Percentiles rank a stretch among this genome's conserved stretches.
phyloP scores from a whole-genome alignment of 2,113 vertebrate genomes.

The Ia io region DNA sequence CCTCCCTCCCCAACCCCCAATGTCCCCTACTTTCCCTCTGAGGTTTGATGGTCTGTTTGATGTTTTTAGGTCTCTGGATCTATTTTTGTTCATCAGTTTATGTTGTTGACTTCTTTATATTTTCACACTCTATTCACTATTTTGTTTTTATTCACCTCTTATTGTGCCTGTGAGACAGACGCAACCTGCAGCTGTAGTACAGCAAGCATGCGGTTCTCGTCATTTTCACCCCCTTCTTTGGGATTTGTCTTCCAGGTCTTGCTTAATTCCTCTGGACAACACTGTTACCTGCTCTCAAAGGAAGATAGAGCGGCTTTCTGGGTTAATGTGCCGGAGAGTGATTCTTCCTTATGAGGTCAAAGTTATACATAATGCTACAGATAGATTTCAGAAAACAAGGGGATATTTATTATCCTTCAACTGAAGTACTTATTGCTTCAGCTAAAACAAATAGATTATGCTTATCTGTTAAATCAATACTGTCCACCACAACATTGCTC shows the following conservation, averaged over 20 bases:
- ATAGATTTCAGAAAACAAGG: slow-evolving; percentile 37
- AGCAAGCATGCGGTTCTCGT: background rate
- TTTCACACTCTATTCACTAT: background rate
- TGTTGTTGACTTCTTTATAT: background rate
- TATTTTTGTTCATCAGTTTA: too few species aligned
- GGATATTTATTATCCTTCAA: slow-evolving; percentile 21
- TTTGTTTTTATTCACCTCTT: background rate
- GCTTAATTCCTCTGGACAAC: background rate
- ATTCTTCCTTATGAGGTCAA: background rate
- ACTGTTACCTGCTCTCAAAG: background rate
- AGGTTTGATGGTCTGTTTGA: too few species aligned
- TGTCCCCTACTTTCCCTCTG: too few species aligned
- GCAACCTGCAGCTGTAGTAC: background rate
- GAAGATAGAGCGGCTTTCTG: background rate
- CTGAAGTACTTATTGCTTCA: slow-evolving; percentile 15
- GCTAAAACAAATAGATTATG: slow-evolving; percentile 47
- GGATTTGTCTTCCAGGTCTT: slow-evolving; percentile 21
- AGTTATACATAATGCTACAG: slow-evolving; percentile 6
- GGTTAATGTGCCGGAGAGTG: background rate
- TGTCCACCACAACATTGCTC: background rate
- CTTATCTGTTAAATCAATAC: background rate
- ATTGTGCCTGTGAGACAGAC: background rate
- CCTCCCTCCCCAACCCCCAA: fast-evolving
- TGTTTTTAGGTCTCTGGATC: too few species aligned
- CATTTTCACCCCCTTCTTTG: background rate